phyloP scores from a whole-genome alignment of 1,140 invertebrate genomes.

The Drosophila aff. region DNA sequence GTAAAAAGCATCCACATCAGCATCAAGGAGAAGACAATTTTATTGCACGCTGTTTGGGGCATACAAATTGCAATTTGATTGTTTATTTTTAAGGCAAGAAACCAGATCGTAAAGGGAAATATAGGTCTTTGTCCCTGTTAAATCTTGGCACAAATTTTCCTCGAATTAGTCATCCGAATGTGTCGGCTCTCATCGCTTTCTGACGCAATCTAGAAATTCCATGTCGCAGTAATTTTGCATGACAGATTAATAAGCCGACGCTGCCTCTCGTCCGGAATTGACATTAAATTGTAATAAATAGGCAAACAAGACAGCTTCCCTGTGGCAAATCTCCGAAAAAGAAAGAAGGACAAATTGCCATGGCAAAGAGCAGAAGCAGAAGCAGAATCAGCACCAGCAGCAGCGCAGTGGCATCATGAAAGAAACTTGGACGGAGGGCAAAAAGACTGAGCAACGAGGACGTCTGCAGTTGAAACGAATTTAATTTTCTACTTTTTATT shows the following conservation, averaged over 20 bases:
- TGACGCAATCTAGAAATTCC: constrained; percentile 48
- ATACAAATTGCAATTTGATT: constrained; percentile 7
- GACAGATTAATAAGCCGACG: constrained; percentile 52
- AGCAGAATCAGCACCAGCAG: background rate
- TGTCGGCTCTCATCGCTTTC: constrained; percentile 26
- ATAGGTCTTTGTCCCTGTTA: background rate
- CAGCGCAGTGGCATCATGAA: constrained; percentile 17
- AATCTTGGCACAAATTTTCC: background rate
- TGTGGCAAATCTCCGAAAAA: constrained; percentile 39
- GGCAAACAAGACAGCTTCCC: constrained; percentile 40
- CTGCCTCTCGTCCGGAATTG: constrained; percentile 37
- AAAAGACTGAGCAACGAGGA: constrained; percentile 56
- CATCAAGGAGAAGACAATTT: constrained; percentile 14
- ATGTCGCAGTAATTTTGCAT: constrained; percentile 49
- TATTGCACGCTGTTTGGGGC: background rate
- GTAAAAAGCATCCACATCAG: constrained; percentile 11
- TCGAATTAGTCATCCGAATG: constrained; percentile 26
- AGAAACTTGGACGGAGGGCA: constrained; percentile 19
- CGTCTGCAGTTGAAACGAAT: constrained; percentile 80
- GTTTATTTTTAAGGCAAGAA: constrained; percentile 10
- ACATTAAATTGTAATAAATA: constrained; percentile 77
- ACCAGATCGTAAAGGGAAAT: background rate
- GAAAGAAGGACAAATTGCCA: constrained; percentile 44
- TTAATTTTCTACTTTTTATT: constrained; percentile 77
- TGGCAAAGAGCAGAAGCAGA: constrained; percentile 20